Percentiles rank a stretch among this genome's conserved stretches.
phyloP scores from a whole-genome alignment of 2,888 invertebrate species.

The Brachynemurus nebulosus region DNA sequence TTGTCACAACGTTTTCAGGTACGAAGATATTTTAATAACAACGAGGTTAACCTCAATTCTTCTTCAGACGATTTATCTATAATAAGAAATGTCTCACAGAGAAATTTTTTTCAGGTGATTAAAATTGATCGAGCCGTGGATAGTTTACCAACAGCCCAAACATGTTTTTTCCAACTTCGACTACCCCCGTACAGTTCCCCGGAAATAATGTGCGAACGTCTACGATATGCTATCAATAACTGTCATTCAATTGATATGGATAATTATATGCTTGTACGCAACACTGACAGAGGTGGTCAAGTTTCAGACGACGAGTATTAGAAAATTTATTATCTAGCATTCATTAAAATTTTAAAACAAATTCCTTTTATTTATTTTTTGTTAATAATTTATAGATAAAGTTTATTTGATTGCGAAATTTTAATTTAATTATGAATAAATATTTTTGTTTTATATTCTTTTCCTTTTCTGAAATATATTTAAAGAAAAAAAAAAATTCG shows the following conservation, averaged over 20 bases:
- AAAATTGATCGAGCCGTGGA: slow-evolving; percentile 40
- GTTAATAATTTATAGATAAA: too few relatives aligned
- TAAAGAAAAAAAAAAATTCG: too few relatives aligned
- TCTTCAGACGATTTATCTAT: too few relatives aligned
- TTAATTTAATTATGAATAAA: too few relatives aligned
- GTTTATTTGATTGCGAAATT: too few relatives aligned
- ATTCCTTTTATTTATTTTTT: too few relatives aligned
- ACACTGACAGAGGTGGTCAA: slow-evolving; percentile 22
- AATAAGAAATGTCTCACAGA: too few relatives aligned
- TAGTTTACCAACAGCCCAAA: slow-evolving; percentile 49
- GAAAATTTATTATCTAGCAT: not conserved
- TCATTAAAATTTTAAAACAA: too few relatives aligned
- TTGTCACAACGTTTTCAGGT: slow-evolving; percentile 50
- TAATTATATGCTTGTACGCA: slow-evolving; percentile 51
- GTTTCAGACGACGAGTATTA: slow-evolving; percentile 6
- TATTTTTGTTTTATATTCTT: too few relatives aligned
- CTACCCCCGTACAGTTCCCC: slow-evolving; percentile 44
- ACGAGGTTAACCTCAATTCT: too few relatives aligned
- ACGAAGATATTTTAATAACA: too few relatives aligned
- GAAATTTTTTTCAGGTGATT: slow-evolving; percentile 35
- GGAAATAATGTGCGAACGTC: slow-evolving; percentile 43
- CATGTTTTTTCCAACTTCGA: slow-evolving; percentile 46
- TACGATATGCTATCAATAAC: slow-evolving; percentile 50
- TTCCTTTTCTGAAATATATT: too few relatives aligned
- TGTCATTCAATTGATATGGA: slow-evolving; percentile 55